These are phyloP conservation scores for Varanus salvator DNA, from an alignment of 2,113 vertebrate genomes.

Conservation along the genomic window DNA sequence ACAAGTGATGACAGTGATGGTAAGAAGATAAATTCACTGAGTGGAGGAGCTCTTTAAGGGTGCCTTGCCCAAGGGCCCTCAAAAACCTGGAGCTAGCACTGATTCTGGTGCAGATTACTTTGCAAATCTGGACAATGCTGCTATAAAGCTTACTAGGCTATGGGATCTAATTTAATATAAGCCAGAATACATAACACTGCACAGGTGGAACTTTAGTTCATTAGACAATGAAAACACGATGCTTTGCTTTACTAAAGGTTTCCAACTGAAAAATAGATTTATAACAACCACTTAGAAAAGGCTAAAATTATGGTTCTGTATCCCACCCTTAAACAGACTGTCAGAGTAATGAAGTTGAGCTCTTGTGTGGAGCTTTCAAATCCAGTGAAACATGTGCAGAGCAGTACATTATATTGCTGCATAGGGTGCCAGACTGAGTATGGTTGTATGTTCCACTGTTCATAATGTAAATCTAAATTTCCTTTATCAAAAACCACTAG, in stretches of 20 bases:
- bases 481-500: neutral
- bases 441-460: neutral
- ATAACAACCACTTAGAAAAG: neutral
- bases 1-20: too few species aligned
- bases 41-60: too few species aligned
- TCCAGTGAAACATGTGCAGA: neutral
- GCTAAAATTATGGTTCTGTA: neutral
- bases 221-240: constrained; percentile 24
- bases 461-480: neutral
- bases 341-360: neutral
- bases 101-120: neutral
- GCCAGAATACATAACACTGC: neutral
- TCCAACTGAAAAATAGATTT: neutral
- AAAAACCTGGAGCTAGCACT: too few species aligned
- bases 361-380: neutral
- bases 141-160: neutral
- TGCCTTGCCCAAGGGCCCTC: too few species aligned
- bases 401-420: neutral
- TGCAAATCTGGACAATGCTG: neutral
- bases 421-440: neutral
- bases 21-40: too few species aligned
- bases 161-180: constrained; percentile 20
- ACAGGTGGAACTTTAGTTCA: neutral
- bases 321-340: neutral
- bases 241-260: neutral